A percentile compares a stretch with the other conserved stretches of the same genome.
Evolutionary conservation across 2,888 invertebrate genomes (phyloP).

Genomic region (Subacronicta megacephala): DNA sequence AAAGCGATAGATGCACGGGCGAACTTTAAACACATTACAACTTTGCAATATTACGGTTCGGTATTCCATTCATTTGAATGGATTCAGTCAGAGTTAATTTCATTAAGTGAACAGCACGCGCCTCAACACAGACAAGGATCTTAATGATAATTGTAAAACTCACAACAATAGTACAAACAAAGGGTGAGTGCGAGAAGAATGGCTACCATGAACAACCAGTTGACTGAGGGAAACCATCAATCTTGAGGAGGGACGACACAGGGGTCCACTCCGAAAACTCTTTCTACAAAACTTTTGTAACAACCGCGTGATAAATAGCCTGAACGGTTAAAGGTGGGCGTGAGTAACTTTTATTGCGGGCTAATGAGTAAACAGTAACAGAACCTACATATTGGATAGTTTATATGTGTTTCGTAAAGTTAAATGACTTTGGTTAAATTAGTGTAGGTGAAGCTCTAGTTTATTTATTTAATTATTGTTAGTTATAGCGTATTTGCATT

Average conservation of each 20-base stretch:
- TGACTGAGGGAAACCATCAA: slow-evolving; percentile 79
- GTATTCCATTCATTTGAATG: slow-evolving; percentile 20
- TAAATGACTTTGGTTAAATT: slow-evolving; percentile 49
- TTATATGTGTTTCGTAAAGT: slow-evolving; percentile 39
- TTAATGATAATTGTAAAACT: slow-evolving; percentile 70
- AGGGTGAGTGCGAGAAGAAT: slow-evolving; percentile 66
- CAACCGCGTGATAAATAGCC: slow-evolving; percentile 82
- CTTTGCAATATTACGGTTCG: not conserved
- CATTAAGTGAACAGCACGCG: slow-evolving; percentile 56
- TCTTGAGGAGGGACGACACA: slow-evolving; percentile 80
- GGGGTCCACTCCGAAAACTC: slow-evolving; percentile 82
- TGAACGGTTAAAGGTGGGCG: slow-evolving; percentile 68
- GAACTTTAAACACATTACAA: slow-evolving; percentile 30
- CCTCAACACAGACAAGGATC: slow-evolving; percentile 58
- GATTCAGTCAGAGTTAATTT: slow-evolving; percentile 50
- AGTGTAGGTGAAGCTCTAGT: slow-evolving; percentile 32
- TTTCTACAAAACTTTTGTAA: slow-evolving; percentile 82
- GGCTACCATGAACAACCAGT: slow-evolving; percentile 68
- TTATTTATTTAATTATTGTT: slow-evolving; percentile 54
- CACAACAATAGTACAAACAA: slow-evolving; percentile 71
- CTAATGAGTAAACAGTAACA: slow-evolving; percentile 64
- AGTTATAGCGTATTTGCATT: slow-evolving; percentile 2
- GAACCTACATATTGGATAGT: slow-evolving; percentile 42
- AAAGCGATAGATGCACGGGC: slow-evolving; percentile 60
- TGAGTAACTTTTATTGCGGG: slow-evolving; percentile 65